Conservation (phyloP, 2,888 invertebrate species). For the Xestia rhomboidea region DNA sequence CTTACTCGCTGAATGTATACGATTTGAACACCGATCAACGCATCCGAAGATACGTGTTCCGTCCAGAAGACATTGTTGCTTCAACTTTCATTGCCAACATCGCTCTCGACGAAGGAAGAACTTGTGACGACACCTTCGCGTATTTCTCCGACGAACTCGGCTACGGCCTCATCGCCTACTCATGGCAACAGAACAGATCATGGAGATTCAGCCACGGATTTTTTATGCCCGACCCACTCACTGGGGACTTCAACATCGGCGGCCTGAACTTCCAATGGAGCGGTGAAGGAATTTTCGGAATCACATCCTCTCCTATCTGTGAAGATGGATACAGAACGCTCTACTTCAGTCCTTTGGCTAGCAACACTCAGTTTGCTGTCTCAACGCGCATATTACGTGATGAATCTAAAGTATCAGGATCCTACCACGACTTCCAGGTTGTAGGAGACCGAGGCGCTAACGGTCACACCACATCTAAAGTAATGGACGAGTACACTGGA, state of each 20-base stretch:
- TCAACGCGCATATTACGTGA: slow-evolving; percentile 94
- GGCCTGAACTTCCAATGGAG: slow-evolving; percentile 96
- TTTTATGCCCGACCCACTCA: slow-evolving; percentile 95
- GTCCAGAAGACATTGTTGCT: slow-evolving; percentile 93
- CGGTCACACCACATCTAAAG: slow-evolving; percentile 93
- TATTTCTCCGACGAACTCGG: slow-evolving; percentile 96
- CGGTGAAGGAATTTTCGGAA: slow-evolving; percentile 95
- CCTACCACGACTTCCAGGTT: slow-evolving; percentile 93
- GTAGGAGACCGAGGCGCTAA: slow-evolving; percentile 92
- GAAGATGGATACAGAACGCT: slow-evolving; percentile 93
- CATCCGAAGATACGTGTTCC: slow-evolving; percentile 93
- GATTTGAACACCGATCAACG: slow-evolving; percentile 94
- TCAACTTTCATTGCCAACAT: slow-evolving; percentile 96
- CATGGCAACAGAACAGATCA: slow-evolving; percentile 93
- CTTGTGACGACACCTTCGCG: slow-evolving; percentile 94
- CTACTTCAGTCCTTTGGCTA: slow-evolving; percentile 95
- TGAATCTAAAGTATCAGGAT: slow-evolving; percentile 92
- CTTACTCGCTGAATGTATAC: slow-evolving; percentile 94
- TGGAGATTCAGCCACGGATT: slow-evolving; percentile 95
- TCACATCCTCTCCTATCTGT: slow-evolving; percentile 92
- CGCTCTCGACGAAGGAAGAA: slow-evolving; percentile 94
- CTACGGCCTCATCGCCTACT: slow-evolving; percentile 95
- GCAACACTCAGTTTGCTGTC: slow-evolving; percentile 94
- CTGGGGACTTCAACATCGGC: slow-evolving; percentile 94
- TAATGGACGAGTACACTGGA: slow-evolving; percentile 93